phyloP scores from a whole-genome alignment of 2,113 vertebrate genomes.

The Muscicapa adusta region DNA sequence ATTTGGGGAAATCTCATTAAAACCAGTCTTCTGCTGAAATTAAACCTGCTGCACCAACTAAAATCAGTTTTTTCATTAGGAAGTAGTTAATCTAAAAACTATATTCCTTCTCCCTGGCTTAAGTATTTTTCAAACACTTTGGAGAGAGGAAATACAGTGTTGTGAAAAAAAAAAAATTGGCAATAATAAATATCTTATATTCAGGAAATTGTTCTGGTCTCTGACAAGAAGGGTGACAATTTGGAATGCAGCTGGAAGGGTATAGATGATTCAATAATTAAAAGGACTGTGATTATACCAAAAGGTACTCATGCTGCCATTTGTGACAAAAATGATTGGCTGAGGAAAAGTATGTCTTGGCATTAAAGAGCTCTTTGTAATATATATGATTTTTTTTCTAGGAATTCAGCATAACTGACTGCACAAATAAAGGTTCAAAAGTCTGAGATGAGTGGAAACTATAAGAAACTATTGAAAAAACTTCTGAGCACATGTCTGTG shows the following conservation, averaged over 20 bases:
- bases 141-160: not conserved
- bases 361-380: not conserved
- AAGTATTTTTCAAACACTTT: not conserved
- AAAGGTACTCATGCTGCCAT: not conserved
- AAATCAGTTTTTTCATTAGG: not conserved
- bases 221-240: constrained; percentile 1
- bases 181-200: not conserved
- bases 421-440: not conserved
- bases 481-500: not conserved
- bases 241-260: not conserved
- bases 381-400: not conserved
- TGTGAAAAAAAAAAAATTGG: not conserved
- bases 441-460: not conserved
- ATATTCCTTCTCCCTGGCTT: not conserved
- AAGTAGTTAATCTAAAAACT: not conserved
- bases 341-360: not conserved
- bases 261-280: constrained; percentile 16
- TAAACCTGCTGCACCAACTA: not conserved
- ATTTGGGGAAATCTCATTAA: constrained; percentile 16
- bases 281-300: not conserved
- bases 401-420: not conserved
- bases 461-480: not conserved
- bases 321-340: constrained; percentile 17
- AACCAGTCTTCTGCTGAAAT: not conserved
- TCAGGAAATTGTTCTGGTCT: not conserved